Conservation (phyloP, 1,140 invertebrate genomes). For the Bradynema listronoti region DNA sequence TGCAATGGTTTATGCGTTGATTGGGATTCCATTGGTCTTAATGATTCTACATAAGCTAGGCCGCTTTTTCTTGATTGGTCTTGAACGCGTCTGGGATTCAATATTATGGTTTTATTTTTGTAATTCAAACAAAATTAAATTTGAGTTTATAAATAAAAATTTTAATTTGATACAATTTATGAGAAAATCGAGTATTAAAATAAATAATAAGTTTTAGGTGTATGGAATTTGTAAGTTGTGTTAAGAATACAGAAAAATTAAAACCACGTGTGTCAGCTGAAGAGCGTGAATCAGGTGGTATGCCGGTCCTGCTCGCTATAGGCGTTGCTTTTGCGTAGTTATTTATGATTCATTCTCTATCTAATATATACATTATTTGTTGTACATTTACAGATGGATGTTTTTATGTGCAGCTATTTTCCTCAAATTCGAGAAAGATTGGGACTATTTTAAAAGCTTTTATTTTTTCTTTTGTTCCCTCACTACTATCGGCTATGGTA, state of each 20-base stretch:
- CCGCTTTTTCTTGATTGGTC: conserved; percentile 45
- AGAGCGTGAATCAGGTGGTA: conserved; percentile 38
- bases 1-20: conserved; percentile 52
- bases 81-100: conserved; percentile 38
- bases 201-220: conserved; percentile 32
- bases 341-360: conserved; percentile 26
- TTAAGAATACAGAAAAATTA: conserved; percentile 50
- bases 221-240: conserved; percentile 52
- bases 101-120: conserved; percentile 33
- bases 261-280: conserved; percentile 32
- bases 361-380: conserved; percentile 24
- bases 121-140: background rate
- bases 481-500: conserved; percentile 56
- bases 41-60: conserved; percentile 56
- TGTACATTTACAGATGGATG: conserved; percentile 46
- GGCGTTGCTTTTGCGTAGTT: conserved; percentile 53
- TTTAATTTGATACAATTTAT: background rate
- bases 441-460: conserved; percentile 58
- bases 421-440: conserved; percentile 55
- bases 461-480: conserved; percentile 57
- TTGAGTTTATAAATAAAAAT: too few relatives aligned
- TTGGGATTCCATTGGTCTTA: conserved; percentile 52
- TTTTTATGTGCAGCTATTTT: conserved; percentile 58
- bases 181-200: background rate
- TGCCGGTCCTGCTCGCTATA: conserved; percentile 54